Base-by-base conservation (phyloP, 2,113 vertebrate species). In the Euleptes europaea region DNA sequence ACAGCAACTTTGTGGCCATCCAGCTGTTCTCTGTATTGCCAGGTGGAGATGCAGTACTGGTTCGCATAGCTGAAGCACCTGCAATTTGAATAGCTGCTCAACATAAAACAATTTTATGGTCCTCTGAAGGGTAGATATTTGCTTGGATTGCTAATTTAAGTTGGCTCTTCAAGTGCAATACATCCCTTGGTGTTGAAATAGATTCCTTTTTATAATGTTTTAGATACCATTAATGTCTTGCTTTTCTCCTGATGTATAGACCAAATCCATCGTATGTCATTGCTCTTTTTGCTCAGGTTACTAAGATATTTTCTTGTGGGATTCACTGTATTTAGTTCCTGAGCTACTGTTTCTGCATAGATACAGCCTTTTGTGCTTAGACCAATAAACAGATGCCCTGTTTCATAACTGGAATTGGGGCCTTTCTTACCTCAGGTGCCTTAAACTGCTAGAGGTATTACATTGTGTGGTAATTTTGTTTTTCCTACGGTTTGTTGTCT, bases 141-240 rank as follows among this genome's bases (percentile, higher is more conserved):
- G 90, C 93, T 90, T 93, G 94, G 94, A 94, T 94, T 93, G 93
- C 90, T 91, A 92, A 84, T 89, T 93, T 92, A 94, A 94, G 90
- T 94, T 91, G 93, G 90, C 81, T 90, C 95, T 94, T 95, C 90
- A 92, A 60, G 33, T 73, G 10, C 12, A 42, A 82, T 91, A 93
- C 84, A 88, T 73, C 90, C 90, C 88, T 93, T 94, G 95, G 84
- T 90, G 89, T 84, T 91, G 91, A 92, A 91, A 91, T 93, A 86
- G 78, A 88, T 87, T 87, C 86, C 93, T 94, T 94, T 96, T 93
- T 90, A 90, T 82, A 85, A 86, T 86, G 84, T 95, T 87, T 93
- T 90, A 76, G 94, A 92, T 92, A 92, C 92, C 87, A 86, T n/a
- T 90, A 88, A 88, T 92, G 88, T 94, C 93, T 95, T 92, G 92